Percentiles rank a stretch among this genome's conserved stretches.
These are phyloP conservation scores for Fratercula arctica DNA, from an alignment of 2,797 vertebrate genomes.

Conservation along the genomic window DNA sequence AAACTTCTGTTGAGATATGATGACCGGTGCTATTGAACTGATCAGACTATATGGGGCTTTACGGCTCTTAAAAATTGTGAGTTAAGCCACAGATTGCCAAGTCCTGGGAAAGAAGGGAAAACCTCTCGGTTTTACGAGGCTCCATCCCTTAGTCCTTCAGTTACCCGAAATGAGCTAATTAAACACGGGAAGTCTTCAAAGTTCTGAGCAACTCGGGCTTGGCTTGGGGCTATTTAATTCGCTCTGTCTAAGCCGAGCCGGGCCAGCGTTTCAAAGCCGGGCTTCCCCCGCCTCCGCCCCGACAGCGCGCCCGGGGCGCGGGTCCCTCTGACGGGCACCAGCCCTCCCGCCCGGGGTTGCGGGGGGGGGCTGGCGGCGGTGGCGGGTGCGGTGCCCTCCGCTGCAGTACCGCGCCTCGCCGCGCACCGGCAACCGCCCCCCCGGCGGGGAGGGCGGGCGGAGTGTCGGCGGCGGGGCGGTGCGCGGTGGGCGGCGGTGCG, in stretches of 20 bases:
- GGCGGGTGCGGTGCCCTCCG: rapidly evolving
- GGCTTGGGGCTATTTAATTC: rapidly evolving
- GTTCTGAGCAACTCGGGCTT: rapidly evolving
- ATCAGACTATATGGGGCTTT: rapidly evolving
- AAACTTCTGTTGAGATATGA: neutral
- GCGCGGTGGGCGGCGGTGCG: neutral
- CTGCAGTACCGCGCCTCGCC: neutral
- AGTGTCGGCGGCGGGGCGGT: neutral
- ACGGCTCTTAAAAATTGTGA: neutral
- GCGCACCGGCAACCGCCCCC: neutral
- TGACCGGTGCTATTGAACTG: rapidly evolving
- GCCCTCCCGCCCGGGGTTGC: neutral
- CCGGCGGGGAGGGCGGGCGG: neutral
- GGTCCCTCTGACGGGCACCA: neutral
- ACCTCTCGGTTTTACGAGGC: rapidly evolving
- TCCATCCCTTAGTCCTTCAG: neutral
- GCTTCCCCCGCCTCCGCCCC: neutral
- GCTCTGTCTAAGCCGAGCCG: neutral
- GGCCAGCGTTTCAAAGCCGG: neutral
- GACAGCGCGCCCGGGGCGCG: neutral
- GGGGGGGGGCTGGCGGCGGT: neutral
- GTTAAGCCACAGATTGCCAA: neutral
- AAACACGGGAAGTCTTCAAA: neutral
- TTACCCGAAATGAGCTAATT: neutral
- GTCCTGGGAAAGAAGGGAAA: neutral